These are phyloP conservation scores for Muscicapa striata DNA, from an alignment of 2,797 vertebrate genomes.

Conservation along the genomic window DNA sequence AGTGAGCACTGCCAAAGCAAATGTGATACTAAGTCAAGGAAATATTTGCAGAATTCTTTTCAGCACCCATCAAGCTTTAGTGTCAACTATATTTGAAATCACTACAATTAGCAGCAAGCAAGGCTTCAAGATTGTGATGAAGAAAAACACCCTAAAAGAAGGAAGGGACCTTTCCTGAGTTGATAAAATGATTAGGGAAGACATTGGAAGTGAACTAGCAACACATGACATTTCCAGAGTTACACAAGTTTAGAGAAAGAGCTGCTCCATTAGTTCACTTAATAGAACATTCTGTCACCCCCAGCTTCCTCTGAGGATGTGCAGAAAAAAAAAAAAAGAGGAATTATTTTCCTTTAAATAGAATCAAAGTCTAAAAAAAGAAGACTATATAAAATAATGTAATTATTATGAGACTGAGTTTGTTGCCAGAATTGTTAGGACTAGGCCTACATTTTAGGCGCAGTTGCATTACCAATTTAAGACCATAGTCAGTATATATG, in stretches of 20 bases:
- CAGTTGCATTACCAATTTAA: not conserved
- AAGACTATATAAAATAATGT: not conserved
- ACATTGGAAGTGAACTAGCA: constrained; percentile 62
- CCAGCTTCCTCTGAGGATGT: constrained; percentile 14
- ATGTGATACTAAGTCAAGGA: not conserved
- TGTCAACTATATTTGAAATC: constrained; percentile 1
- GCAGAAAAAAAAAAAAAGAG: constrained; percentile 27
- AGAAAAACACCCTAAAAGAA: constrained; percentile 49
- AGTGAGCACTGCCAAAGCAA: not conserved
- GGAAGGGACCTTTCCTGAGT: not conserved
- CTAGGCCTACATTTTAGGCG: not conserved
- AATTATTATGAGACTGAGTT: constrained; percentile 28
- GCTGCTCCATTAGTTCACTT: constrained; percentile 62
- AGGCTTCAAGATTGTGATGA: not conserved
- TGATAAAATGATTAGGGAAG: constrained; percentile 58
- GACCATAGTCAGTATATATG: not conserved
- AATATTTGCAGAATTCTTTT: constrained; percentile 31
- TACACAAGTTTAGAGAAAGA: constrained; percentile 53
- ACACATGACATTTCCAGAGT: constrained; percentile 18
- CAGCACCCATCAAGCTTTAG: not conserved
- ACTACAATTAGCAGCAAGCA: constrained; percentile 24
- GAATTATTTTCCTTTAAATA: constrained; percentile 30
- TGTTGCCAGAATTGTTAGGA: constrained; percentile 29
- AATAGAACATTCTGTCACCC: constrained; percentile 65
- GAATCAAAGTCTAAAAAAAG: not conserved